A percentile compares a stretch with the other conserved stretches of the same genome.
Evolutionary conservation across 2,113 vertebrate species (phyloP).

Genomic region (Forbesichthys papilliferus): DNA sequence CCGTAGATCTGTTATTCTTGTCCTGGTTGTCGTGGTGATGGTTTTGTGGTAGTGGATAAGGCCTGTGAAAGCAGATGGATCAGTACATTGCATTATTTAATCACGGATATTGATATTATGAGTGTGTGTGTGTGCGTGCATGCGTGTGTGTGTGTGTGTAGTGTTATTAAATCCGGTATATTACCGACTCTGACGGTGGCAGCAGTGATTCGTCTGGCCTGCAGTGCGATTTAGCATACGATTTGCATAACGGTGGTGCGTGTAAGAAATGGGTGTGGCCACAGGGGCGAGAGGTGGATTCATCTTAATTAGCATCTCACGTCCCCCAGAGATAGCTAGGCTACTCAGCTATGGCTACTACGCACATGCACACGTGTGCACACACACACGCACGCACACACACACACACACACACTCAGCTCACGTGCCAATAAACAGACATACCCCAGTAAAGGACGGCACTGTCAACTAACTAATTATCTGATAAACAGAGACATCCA

Average conservation of each 20-base stretch:
- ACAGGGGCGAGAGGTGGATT: slow-evolving; percentile 89
- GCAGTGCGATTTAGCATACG: slow-evolving; percentile 75
- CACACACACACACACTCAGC: slow-evolving; percentile 17
- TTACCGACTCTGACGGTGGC: slow-evolving; percentile 95
- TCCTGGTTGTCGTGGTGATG: slow-evolving; percentile 48
- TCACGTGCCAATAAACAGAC: background rate
- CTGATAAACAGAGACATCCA: too few relatives aligned
- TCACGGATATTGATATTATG: slow-evolving; percentile 94
- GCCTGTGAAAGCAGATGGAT: slow-evolving; percentile 82
- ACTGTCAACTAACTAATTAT: too few relatives aligned
- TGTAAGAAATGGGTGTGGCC: slow-evolving; percentile 81
- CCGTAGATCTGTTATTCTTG: slow-evolving; percentile 58
- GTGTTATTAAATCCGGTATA: slow-evolving; percentile 99
- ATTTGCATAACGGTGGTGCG: slow-evolving; percentile 98
- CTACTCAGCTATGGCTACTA: slow-evolving; percentile 63
- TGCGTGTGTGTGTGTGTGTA: slow-evolving; percentile 47
- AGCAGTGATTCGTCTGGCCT: slow-evolving; percentile 89
- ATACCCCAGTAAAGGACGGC: too few relatives aligned
- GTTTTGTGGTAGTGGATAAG: slow-evolving; percentile 47
- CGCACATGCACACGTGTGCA: slow-evolving; percentile 31
- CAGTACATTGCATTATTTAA: slow-evolving; percentile 94
- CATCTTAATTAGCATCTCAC: slow-evolving; percentile 99
- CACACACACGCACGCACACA: slow-evolving; percentile 35
- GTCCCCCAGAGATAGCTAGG: slow-evolving; percentile 86
- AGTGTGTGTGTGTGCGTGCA: background rate